These are phyloP conservation scores for Laticauda colubrina DNA, from an alignment of 2,113 vertebrate species.

Conservation along the genomic window DNA sequence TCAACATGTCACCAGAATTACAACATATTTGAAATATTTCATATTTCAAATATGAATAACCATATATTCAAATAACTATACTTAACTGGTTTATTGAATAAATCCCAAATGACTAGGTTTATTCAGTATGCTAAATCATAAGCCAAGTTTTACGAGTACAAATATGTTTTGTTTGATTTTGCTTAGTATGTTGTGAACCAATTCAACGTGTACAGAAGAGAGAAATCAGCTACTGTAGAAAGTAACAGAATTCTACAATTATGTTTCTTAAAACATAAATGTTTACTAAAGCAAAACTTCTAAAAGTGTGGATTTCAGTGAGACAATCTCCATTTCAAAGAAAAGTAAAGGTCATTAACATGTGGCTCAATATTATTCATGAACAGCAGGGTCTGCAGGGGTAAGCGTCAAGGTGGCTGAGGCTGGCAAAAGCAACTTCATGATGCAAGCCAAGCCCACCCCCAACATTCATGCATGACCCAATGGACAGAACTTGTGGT, in stretches of 20 bases:
- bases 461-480: neutral
- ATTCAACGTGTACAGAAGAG: neutral
- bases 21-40: neutral
- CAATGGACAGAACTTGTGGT: neutral
- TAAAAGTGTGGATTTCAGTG: neutral
- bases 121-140: neutral
- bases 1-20: neutral
- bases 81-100: neutral
- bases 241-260: neutral
- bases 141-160: neutral
- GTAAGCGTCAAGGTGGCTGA: neutral
- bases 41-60: neutral
- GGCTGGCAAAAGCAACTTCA: neutral
- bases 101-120: neutral
- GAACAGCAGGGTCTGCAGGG: neutral
- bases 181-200: neutral
- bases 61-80: neutral
- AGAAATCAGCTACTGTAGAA: neutral
- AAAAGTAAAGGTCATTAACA: neutral
- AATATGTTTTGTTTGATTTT: neutral
- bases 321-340: neutral
- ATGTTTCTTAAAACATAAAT: neutral
- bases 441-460: neutral
- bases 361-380: neutral
- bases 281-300: neutral